Conservation (phyloP, 2,888 invertebrate species). For the Drosophila demipolita region DNA sequence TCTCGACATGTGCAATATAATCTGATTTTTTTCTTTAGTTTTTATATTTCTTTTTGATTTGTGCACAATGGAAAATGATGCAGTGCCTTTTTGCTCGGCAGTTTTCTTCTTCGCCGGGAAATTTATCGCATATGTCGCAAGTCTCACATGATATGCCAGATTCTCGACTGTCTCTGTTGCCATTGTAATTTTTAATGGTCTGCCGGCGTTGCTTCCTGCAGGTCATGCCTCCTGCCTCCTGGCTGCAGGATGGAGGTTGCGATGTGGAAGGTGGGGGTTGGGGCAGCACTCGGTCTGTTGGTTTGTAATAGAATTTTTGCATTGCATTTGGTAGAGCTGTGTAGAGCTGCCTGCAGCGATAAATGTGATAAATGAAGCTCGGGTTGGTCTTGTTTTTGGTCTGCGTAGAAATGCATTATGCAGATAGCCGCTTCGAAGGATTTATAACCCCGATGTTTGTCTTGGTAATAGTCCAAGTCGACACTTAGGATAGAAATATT, state of each 20-base stretch:
- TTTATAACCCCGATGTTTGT: slow-evolving; percentile 70
- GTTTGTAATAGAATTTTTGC: slow-evolving; percentile 76
- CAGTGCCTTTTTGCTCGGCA: slow-evolving; percentile 61
- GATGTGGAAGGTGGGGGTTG: background rate
- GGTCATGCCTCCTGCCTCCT: slow-evolving; percentile 41
- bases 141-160: slow-evolving; percentile 76
- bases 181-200: slow-evolving; percentile 79
- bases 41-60: slow-evolving; percentile 16
- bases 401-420: slow-evolving; percentile 72
- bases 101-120: slow-evolving; percentile 51
- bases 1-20: slow-evolving; percentile 61
- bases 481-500: slow-evolving; percentile 63
- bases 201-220: slow-evolving; percentile 60
- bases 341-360: slow-evolving; percentile 68
- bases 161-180: slow-evolving; percentile 45
- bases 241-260: background rate
- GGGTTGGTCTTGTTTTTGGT: slow-evolving; percentile 63
- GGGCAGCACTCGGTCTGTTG: slow-evolving; percentile 42
- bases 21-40: slow-evolving; percentile 28
- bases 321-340: slow-evolving; percentile 49
- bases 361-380: slow-evolving; percentile 75
- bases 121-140: slow-evolving; percentile 80
- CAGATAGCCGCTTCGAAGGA: slow-evolving; percentile 68
- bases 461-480: slow-evolving; percentile 71
- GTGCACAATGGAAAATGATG: slow-evolving; percentile 65